Percentiles rank a stretch among this genome's conserved stretches.
phyloP scores from a whole-genome alignment of 2,113 vertebrate genomes.

The Vulpes lagopus region DNA sequence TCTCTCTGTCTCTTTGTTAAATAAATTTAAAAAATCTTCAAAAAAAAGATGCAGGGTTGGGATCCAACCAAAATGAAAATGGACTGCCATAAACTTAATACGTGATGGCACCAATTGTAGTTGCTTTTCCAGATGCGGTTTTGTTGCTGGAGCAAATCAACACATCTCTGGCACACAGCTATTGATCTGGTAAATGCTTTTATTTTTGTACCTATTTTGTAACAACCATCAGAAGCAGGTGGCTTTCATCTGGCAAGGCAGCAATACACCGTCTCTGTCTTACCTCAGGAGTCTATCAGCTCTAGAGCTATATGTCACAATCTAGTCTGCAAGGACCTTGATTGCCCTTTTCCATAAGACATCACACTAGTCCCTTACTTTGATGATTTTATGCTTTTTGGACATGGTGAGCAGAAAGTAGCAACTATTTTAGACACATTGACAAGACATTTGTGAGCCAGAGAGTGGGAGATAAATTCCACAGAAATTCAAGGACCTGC shows the following conservation, averaged over 20 bases:
- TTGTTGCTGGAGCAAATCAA: slow-evolving; percentile 38
- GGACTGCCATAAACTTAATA: not conserved
- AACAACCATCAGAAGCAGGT: slow-evolving; percentile 13
- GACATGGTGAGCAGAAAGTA: not conserved
- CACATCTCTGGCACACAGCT: not conserved
- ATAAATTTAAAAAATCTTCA: no score
- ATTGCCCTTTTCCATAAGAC: not conserved
- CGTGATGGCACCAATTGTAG: not conserved
- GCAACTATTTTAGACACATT: not conserved
- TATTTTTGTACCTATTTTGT: slow-evolving; percentile 36
- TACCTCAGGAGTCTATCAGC: not conserved
- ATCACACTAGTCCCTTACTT: not conserved
- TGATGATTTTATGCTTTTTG: not conserved
- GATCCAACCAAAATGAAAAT: slow-evolving; percentile 23
- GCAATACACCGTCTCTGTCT: not conserved
- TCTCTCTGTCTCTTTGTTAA: no score
- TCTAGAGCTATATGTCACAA: not conserved
- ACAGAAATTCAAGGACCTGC: slow-evolving; percentile 44
- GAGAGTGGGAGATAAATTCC: not conserved
- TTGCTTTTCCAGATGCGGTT: slow-evolving; percentile 17
- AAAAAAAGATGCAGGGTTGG: no score
- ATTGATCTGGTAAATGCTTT: not conserved
- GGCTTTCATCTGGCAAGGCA: not conserved
- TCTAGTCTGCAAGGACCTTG: not conserved
- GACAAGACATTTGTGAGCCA: not conserved